These are phyloP conservation scores for Dermochelys coriacea DNA, from an alignment of 2,797 vertebrate genomes.

Conservation along the genomic window DNA sequence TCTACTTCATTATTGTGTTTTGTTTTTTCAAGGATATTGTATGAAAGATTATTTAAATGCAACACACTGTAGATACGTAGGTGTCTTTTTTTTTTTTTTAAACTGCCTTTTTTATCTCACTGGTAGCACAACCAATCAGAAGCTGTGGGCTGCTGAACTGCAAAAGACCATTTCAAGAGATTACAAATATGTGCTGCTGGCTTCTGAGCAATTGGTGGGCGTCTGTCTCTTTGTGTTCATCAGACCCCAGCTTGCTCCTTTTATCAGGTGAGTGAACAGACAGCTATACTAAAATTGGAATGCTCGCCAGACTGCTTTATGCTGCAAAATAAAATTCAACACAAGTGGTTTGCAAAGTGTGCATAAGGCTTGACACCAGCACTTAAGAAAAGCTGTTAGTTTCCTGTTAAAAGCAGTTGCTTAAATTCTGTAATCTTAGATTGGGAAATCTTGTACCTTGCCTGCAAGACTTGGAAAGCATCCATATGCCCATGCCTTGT, in stretches of 20 bases:
- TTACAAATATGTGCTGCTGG: constrained; percentile 96
- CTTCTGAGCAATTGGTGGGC: constrained; percentile 97
- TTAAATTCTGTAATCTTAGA: not conserved
- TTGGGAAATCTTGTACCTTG: not conserved
- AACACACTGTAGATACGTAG: not conserved
- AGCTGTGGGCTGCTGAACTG: constrained; percentile 98
- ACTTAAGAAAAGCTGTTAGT: not conserved
- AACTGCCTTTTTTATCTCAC: not conserved
- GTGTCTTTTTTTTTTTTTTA: not conserved
- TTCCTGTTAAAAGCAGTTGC: not conserved
- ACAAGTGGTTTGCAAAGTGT: accelerated
- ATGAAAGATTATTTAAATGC: not conserved
- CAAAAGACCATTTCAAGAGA: constrained; percentile 97
- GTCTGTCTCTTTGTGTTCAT: constrained; percentile 98
- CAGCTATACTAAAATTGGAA: not conserved
- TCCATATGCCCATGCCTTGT: not conserved
- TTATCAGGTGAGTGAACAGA: constrained; percentile 85
- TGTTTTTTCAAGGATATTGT: not conserved
- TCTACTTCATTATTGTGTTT: not conserved
- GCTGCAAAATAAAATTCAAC: not conserved
- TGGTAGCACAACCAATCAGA: constrained; percentile 97
- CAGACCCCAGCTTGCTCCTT: constrained; percentile 96
- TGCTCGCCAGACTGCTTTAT: not conserved
- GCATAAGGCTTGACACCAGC: not conserved
- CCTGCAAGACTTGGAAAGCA: not conserved